Evolutionary conservation across 2,797 vertebrate genomes (phyloP).

Genomic region (Spondyliosoma cantharus): DNA sequence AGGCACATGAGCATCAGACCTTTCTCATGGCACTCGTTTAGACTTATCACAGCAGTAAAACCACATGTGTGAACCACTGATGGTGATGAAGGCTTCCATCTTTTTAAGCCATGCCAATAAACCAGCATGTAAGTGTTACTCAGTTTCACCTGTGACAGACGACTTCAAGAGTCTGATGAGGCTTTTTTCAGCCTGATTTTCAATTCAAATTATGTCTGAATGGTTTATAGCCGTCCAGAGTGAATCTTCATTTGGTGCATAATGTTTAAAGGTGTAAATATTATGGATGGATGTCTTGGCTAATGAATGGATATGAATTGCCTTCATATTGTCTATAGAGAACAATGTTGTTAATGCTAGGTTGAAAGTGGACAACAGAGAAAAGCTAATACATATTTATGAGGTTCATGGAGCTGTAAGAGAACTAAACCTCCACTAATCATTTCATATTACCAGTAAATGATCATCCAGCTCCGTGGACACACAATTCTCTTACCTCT

Average conservation of each 20-base stretch:
- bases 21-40: background rate
- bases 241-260: background rate
- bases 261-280: background rate
- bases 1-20: background rate
- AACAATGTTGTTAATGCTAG: background rate
- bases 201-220: background rate
- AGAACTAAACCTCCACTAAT: background rate
- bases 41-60: background rate
- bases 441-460: background rate
- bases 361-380: background rate
- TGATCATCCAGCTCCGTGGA: background rate
- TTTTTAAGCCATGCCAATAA: constrained; percentile 13
- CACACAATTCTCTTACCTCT: no score
- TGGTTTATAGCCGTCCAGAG: background rate
- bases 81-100: background rate
- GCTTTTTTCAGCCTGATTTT: background rate
- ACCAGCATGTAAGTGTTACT: constrained; percentile 8
- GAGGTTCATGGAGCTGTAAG: background rate
- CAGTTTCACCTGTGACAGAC: background rate
- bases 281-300: background rate
- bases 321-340: background rate
- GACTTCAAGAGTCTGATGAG: constrained; percentile 1
- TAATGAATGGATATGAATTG: background rate
- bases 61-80: background rate
- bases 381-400: background rate